Percentiles rank a stretch among this genome's conserved stretches.
phyloP scores from a whole-genome alignment of 2,113 vertebrate species.

The Taurulus bubalis region DNA sequence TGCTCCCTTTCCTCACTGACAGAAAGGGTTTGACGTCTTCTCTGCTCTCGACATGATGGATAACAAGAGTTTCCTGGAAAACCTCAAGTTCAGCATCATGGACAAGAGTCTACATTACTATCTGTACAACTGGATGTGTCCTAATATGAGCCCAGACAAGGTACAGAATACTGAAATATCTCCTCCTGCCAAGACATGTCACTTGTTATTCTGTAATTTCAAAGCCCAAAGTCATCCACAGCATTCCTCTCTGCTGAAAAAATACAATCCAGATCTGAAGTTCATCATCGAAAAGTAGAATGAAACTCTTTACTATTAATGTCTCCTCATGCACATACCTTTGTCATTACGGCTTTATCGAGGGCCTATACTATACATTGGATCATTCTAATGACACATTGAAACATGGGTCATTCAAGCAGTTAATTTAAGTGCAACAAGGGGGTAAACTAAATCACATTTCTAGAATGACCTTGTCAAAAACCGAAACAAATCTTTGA shows the following conservation, averaged over 20 bases:
- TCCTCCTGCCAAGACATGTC: not conserved
- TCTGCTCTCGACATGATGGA: slow-evolving; percentile 94
- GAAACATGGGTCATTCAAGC: not conserved
- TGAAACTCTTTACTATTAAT: not conserved
- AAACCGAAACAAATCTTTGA: not conserved
- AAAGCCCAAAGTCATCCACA: not conserved
- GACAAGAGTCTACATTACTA: slow-evolving; percentile 93
- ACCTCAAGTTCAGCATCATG: slow-evolving; percentile 92
- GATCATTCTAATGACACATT: not conserved
- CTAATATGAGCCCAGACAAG: slow-evolving; percentile 92
- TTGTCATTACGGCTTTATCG: not conserved
- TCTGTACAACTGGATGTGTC: slow-evolving; percentile 98
- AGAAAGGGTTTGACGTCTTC: slow-evolving; percentile 95
- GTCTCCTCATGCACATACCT: not conserved
- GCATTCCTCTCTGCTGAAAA: not conserved
- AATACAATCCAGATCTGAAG: not conserved
- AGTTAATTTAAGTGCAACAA: not conserved
- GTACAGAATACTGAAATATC: slow-evolving; percentile 69
- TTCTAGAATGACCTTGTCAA: not conserved
- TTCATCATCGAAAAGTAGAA: not conserved
- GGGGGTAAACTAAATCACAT: not conserved
- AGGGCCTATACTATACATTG: not conserved
- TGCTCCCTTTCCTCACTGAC: slow-evolving; percentile 10
- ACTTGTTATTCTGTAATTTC: not conserved
- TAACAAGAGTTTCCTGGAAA: slow-evolving; percentile 93